A percentile compares a stretch with the other conserved stretches of the same genome.
Conservation (phyloP, 2,113 vertebrate species). For the Pygathrix nemaeus region DNA sequence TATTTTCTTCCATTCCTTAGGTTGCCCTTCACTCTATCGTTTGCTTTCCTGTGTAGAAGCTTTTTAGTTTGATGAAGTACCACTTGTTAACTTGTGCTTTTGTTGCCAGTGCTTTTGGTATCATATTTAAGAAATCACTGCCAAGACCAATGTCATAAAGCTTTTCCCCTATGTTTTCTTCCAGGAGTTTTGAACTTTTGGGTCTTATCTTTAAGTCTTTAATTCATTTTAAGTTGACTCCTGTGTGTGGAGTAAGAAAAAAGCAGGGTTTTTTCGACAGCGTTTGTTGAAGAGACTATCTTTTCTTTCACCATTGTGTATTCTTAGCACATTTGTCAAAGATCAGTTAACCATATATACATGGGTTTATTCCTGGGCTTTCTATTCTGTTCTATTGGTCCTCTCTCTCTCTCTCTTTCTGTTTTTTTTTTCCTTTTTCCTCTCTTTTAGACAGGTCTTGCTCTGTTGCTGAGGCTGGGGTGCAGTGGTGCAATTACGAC, state of each 20-base stretch:
- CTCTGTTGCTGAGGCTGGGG: too few species aligned
- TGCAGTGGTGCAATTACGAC: too few species aligned
- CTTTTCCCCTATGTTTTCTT: neutral
- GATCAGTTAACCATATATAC: neutral
- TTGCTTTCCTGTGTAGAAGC: neutral
- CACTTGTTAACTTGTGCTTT: neutral
- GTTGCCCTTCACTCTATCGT: neutral
- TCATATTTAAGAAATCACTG: neutral
- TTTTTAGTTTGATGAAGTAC: neutral
- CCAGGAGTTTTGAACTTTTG: neutral
- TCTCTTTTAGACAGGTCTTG: too few species aligned
- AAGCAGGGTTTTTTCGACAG: neutral
- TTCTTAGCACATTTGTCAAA: neutral
- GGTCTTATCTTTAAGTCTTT: neutral
- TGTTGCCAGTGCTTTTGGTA: neutral
- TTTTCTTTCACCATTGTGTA: neutral
- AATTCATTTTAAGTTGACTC: neutral
- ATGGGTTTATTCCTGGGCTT: neutral
- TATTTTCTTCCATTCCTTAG: neutral
- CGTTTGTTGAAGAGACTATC: neutral
- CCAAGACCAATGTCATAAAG: neutral
- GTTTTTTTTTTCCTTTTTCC: too few species aligned
- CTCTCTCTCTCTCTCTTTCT: neutral
- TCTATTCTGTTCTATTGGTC: neutral
- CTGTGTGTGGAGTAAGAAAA: neutral